These are phyloP conservation scores for Pollenia griseotomentosa DNA, from an alignment of 2,888 invertebrate species.

Conservation along the genomic window DNA sequence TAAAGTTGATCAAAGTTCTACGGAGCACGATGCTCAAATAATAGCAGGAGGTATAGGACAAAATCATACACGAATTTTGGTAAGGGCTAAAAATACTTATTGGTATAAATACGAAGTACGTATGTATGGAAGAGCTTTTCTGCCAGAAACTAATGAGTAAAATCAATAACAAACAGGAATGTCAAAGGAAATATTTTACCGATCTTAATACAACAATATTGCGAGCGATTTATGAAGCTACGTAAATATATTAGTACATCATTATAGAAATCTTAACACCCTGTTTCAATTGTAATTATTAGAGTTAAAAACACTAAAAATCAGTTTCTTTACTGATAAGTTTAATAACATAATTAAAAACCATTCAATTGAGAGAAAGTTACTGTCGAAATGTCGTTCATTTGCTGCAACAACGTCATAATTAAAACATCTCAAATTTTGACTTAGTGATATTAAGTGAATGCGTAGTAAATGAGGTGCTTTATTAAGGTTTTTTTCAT, in stretches of 20 bases:
- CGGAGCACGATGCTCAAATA: slow-evolving; percentile 40
- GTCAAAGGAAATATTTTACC: neutral
- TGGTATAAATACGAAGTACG: slow-evolving; percentile 64
- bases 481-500: too few relatives aligned
- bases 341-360: slow-evolving; percentile 19
- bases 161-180: too few relatives aligned
- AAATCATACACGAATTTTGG: slow-evolving; percentile 39
- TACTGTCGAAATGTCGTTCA: neutral
- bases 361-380: slow-evolving; percentile 15
- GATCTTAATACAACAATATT: too few relatives aligned
- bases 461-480: too few relatives aligned
- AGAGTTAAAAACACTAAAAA: neutral
- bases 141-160: neutral
- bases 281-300: neutral
- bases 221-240: too few relatives aligned
- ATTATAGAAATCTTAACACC: slow-evolving; percentile 1
- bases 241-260: neutral
- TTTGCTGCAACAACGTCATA: too few relatives aligned
- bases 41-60: slow-evolving; percentile 59
- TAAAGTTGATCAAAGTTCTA: slow-evolving; percentile 55
- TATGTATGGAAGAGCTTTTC: slow-evolving; percentile 2
- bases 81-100: slow-evolving; percentile 51
- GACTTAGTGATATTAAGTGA: too few relatives aligned
- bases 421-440: too few relatives aligned
- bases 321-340: slow-evolving; percentile 37